Conservation (phyloP, 2,113 vertebrate species). For the Jacana jacana region DNA sequence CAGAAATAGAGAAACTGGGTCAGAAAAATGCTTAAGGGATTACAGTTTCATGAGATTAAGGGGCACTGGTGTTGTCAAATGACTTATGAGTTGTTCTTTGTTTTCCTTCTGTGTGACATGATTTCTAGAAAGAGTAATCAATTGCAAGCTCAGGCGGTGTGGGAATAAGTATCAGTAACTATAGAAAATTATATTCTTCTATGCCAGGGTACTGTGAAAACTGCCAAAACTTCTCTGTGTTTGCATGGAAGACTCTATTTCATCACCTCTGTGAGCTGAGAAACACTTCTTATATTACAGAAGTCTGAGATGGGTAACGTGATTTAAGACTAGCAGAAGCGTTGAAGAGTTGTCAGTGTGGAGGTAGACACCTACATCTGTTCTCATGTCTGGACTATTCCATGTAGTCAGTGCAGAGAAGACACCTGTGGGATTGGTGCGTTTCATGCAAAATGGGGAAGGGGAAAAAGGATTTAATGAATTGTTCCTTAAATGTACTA, state of each 20-base stretch:
- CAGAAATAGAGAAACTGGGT: constrained; percentile 8
- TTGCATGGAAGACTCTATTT: background rate
- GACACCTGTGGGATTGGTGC: background rate
- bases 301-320: background rate
- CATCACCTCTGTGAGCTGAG: background rate
- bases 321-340: background rate
- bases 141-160: background rate
- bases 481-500: background rate
- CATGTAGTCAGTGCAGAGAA: background rate
- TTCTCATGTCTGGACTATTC: background rate
- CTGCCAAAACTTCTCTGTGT: background rate
- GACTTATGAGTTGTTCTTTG: background rate
- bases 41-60: background rate
- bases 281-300: background rate
- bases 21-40: constrained; percentile 7
- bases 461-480: background rate
- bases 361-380: background rate
- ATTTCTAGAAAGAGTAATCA: background rate
- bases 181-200: background rate
- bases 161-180: background rate
- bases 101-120: background rate
- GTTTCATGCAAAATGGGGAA: background rate
- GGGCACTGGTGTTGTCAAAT: background rate
- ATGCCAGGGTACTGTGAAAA: background rate
- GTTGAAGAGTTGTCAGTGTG: background rate